Evolutionary conservation across 2,888 invertebrate species (phyloP).

Genomic region (Iphiclides podalirius): DNA sequence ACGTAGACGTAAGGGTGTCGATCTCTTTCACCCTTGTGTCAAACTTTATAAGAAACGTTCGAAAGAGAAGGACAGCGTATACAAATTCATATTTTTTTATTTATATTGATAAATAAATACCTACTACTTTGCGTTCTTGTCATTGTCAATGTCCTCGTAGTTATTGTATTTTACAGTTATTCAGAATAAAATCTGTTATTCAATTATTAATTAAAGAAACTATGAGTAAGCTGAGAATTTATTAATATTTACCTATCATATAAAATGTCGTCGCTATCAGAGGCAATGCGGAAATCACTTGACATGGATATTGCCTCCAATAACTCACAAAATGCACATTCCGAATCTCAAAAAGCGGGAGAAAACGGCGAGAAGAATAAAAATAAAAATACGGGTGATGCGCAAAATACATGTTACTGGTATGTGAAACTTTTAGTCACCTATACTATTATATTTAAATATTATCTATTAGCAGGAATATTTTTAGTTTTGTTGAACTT

Average conservation of each 20-base stretch:
- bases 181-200: neutral
- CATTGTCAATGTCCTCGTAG: slow-evolving; percentile 5
- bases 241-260: slow-evolving; percentile 7
- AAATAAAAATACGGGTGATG: slow-evolving; percentile 54
- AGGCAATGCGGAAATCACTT: slow-evolving; percentile 44
- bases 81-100: neutral
- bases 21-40: neutral
- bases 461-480: no score
- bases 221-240: slow-evolving; percentile 1
- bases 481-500: no score
- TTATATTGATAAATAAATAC: neutral
- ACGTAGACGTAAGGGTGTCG: neutral
- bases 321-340: slow-evolving; percentile 45
- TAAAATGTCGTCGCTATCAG: slow-evolving; percentile 41
- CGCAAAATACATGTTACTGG: slow-evolving; percentile 69
- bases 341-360: slow-evolving; percentile 62
- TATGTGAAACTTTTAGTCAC: slow-evolving; percentile 32
- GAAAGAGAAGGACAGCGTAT: neutral
- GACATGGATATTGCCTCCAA: slow-evolving; percentile 44
- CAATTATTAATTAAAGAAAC: neutral
- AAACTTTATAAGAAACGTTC: neutral
- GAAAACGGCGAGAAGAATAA: slow-evolving; percentile 58
- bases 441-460: no score
- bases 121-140: slow-evolving; percentile 19
- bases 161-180: slow-evolving; percentile 10